Base-by-base conservation (phyloP, 2,888 invertebrate genomes). In the Congeria kusceri region DNA sequence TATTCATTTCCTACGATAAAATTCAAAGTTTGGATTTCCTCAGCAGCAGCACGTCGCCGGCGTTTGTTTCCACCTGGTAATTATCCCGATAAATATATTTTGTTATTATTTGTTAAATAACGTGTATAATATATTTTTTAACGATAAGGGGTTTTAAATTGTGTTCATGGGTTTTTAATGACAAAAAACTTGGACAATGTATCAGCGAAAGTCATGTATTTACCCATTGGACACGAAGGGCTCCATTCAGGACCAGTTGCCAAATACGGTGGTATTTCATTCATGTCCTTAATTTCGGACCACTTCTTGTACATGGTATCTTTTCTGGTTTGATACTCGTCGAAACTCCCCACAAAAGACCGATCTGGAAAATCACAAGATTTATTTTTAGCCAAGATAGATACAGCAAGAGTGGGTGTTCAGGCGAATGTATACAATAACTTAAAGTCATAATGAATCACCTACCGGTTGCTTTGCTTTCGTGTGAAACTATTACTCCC, bases 1-100 rank as follows among this genome's bases (percentile, higher is more conserved):
- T 65, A 64, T 47, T 47, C 47, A 11, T 20, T 20, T 23, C 72
- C 72, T 23, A 72, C 57, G n/a, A 64, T 49, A 56, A 65, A 72
- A 27, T 23, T 39, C 20, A 46, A 13, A 27, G 29, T 44, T 20
- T 28, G 13, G 9, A 23, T 23, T 56, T 27, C 56, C n/a, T 7
- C 56, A 25, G 18, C 56, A 39, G 39, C 3, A 9, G 39, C 39
- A 39, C 39, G 39, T 39, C 39, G 39, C 15, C 39, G 39, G 39
- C 39, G 39, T 39, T 3, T 39, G 39, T 39, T 39, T 13, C 39
- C 39, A 39, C 39, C 39, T 39, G 15, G 39, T 13, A 39, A 39
- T 11, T 39, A 39, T 39, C 15, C 9, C 39, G 9, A 39, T 13
- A 39, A 15, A 39, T 13, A 11, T 39, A 39, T 15, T 39, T 39